Conservation (phyloP, 1,140 invertebrate species). For the Homalodisca vitripennis region DNA sequence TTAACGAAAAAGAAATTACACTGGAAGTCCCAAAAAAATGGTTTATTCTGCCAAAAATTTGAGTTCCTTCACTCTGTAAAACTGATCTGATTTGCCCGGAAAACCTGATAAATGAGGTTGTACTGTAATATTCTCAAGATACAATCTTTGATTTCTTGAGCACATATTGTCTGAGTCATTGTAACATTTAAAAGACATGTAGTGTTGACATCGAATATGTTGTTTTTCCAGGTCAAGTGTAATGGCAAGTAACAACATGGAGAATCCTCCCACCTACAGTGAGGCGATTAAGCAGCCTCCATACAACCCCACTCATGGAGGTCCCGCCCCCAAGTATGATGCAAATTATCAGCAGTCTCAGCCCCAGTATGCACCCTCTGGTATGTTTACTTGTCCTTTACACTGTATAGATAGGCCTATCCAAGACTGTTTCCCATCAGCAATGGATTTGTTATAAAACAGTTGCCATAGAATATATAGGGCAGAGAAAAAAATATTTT, state of each 20-base stretch:
- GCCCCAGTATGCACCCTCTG: neutral
- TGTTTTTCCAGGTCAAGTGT: neutral
- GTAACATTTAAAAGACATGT: neutral
- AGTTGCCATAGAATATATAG: too few species aligned
- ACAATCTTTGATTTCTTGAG: neutral
- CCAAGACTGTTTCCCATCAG: too few species aligned
- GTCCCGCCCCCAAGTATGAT: constrained; percentile 11
- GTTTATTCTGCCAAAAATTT: too few species aligned
- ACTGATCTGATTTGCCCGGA: neutral
- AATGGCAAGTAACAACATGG: constrained; percentile 23
- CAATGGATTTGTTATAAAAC: too few species aligned
- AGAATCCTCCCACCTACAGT: constrained; percentile 23
- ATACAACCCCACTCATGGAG: neutral
- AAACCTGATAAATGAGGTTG: neutral
- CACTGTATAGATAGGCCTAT: too few species aligned
- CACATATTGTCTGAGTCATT: neutral
- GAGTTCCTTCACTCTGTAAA: too few species aligned
- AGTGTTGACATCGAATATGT: neutral
- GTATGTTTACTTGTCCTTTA: neutral
- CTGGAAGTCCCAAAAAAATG: too few species aligned
- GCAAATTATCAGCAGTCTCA: neutral
- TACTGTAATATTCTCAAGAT: too few species aligned
- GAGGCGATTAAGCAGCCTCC: constrained; percentile 22
- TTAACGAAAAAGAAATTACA: too few species aligned
- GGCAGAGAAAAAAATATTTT: too few species aligned